Evolutionary conservation across 1,140 invertebrate genomes (phyloP).

Genomic region (Parapsyche elsis): DNA sequence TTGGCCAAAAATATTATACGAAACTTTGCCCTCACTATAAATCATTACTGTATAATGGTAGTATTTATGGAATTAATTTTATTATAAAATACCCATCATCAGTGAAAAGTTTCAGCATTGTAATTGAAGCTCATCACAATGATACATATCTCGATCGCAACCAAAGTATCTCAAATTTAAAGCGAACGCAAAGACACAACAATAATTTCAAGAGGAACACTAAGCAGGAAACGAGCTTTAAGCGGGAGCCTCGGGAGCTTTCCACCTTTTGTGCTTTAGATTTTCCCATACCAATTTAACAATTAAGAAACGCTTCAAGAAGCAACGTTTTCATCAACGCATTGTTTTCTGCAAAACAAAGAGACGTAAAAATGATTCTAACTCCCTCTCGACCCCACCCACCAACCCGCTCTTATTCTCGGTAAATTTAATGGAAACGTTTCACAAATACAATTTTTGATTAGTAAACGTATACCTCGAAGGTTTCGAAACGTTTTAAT

Average conservation of each 20-base stretch:
- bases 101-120: too few species aligned
- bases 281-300: conserved; percentile 37
- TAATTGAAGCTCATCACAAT: not conserved
- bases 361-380: conserved; percentile 15
- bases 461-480: not conserved
- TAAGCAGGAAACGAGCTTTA: conserved; percentile 14
- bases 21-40: too few species aligned
- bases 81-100: too few species aligned
- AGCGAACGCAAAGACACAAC: too few species aligned
- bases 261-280: conserved; percentile 25
- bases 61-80: too few species aligned
- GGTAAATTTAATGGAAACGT: conserved; percentile 20
- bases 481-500: not conserved
- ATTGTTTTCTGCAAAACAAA: conserved; percentile 33
- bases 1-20: not conserved
- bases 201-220: not conserved
- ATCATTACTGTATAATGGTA: too few species aligned
- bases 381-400: not conserved
- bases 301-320: conserved; percentile 27
- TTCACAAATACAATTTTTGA: conserved; percentile 2
- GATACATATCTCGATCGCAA: not conserved
- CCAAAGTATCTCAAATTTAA: too few species aligned
- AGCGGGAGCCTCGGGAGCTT: not conserved
- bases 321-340: conserved; percentile 35
- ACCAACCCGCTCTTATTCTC: not conserved